A percentile compares a stretch with the other conserved stretches of the same genome.
These are phyloP conservation scores for Hephaestus fuliginosus DNA, from an alignment of 2,797 vertebrate genomes.

Conservation along the genomic window DNA sequence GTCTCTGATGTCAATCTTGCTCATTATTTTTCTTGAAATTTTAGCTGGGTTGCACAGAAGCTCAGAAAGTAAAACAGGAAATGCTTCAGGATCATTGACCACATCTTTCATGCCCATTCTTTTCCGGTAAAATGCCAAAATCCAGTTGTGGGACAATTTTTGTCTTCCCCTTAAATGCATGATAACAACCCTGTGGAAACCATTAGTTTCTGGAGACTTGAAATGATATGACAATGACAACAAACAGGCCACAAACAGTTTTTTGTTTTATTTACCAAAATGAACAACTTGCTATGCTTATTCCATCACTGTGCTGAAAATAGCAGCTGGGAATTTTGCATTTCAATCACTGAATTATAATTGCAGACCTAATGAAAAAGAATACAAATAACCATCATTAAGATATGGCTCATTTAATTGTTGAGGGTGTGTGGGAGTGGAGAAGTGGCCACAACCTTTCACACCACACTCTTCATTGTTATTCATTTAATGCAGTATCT, in stretches of 20 bases:
- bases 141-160: no score
- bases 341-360: neutral
- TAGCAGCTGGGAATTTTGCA: neutral
- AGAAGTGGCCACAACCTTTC: conserved; percentile 15
- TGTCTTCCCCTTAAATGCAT: neutral
- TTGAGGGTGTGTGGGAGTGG: conserved; percentile 8
- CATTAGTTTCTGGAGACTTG: neutral
- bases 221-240: neutral
- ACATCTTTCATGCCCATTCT: neutral
- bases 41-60: neutral
- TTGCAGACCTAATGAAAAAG: neutral
- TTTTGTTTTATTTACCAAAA: neutral
- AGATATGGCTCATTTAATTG: neutral
- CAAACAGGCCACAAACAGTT: neutral
- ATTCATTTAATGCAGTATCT: conserved; percentile 28
- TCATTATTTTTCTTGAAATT: neutral
- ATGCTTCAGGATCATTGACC: neutral
- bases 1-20: neutral
- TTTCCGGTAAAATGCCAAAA: neutral
- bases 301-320: neutral
- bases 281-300: neutral
- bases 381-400: neutral
- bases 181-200: neutral
- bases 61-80: conserved; percentile 9
- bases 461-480: conserved; percentile 21